Evolutionary conservation across 37 sponge, comb jelly and placozoan species (phyloP).

Genomic region (Sycon ciliatum): DNA sequence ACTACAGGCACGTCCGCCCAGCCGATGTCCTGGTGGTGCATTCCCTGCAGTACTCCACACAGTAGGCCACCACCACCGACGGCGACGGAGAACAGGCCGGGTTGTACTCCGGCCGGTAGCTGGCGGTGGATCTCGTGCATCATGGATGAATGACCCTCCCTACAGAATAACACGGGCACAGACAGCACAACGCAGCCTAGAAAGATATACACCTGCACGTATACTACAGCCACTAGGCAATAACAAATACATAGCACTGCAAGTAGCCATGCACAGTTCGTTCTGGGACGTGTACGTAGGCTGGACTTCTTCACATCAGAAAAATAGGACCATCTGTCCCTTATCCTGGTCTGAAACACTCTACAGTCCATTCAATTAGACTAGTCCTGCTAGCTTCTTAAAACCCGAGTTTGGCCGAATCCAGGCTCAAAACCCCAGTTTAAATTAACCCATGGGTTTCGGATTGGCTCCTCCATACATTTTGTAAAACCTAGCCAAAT

Average conservation of each 20-base stretch:
- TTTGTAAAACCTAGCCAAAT: too few species aligned
- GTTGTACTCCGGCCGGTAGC: constrained; percentile 45
- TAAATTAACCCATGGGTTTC: too few species aligned
- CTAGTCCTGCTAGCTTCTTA: too few species aligned
- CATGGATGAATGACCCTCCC: constrained; percentile 73
- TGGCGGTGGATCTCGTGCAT: constrained; percentile 61
- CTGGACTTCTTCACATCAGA: not conserved
- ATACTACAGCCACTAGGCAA: too few species aligned
- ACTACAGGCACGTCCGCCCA: constrained; percentile 77
- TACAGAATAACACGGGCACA: constrained; percentile 15
- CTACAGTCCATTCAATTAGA: too few species aligned
- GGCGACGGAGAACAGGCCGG: constrained; percentile 54
- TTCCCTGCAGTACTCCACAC: constrained; percentile 71
- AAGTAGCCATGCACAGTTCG: not conserved
- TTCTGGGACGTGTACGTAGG: not conserved
- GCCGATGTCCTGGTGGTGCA: constrained; percentile 44
- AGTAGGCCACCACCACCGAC: constrained; percentile 89
- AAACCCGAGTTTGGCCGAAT: too few species aligned
- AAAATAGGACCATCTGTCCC: too few species aligned
- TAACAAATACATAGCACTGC: not conserved
- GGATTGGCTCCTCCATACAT: too few species aligned
- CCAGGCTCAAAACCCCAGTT: too few species aligned
- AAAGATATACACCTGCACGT: too few species aligned
- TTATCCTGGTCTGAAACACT: too few species aligned
- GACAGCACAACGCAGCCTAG: not conserved